A percentile compares a stretch with the other conserved stretches of the same genome.
phyloP scores from a whole-genome alignment of 2,888 invertebrate species.

The Venusia cambrica region DNA sequence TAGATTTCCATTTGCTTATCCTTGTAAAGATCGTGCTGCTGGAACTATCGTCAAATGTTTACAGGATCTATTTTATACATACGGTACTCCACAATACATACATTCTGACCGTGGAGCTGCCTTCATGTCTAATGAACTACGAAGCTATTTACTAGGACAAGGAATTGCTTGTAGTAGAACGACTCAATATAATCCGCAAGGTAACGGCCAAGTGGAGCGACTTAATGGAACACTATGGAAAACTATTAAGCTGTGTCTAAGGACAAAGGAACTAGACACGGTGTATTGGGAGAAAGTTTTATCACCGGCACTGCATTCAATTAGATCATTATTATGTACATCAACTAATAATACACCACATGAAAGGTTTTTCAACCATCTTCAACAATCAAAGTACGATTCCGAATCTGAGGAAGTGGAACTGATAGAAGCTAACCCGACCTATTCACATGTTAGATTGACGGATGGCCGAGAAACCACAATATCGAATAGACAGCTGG shows the following conservation, averaged over 20 bases:
- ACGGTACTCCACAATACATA: conserved; percentile 6
- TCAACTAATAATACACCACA: not conserved
- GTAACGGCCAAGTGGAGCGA: conserved; percentile 18
- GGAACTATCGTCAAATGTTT: conserved; percentile 4
- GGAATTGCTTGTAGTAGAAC: conserved; percentile 5
- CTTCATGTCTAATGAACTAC: conserved; percentile 3
- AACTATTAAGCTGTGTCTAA: conserved; percentile 21
- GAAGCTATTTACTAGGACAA: not conserved
- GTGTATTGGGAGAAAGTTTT: not conserved
- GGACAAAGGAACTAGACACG: not conserved
- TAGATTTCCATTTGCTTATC: conserved; percentile 27
- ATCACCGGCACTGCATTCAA: not conserved
- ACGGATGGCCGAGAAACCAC: no score
- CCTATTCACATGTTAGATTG: no score
- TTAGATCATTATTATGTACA: not conserved
- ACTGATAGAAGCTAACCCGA: no score
- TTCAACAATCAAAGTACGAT: no score
- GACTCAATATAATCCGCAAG: conserved; percentile 8
- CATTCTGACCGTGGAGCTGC: conserved; percentile 5
- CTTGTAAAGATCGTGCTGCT: conserved; percentile 7
- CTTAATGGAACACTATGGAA: conserved; percentile 27
- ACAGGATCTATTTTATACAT: conserved; percentile 1
- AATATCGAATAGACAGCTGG: no score
- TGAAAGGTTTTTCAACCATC: no score
- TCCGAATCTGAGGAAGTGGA: no score